phyloP scores from a whole-genome alignment of 2,113 vertebrate species.

The Myrmecobius fasciatus region DNA sequence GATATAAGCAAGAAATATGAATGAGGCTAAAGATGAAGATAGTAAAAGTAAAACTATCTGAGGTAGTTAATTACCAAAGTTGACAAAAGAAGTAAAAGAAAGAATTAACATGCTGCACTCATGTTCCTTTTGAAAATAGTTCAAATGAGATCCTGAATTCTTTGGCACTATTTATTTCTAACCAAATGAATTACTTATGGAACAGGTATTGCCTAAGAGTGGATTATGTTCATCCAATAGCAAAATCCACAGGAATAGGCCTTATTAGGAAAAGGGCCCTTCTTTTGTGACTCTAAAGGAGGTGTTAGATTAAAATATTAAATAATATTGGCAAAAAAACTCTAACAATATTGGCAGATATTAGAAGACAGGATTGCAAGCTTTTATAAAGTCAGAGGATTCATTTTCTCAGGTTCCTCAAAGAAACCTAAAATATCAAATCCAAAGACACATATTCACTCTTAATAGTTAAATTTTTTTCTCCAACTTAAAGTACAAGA shows the following conservation, averaged over 20 bases:
- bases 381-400: not conserved
- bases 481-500: not conserved
- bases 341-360: conserved; percentile 28
- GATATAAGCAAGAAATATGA: conserved; percentile 24
- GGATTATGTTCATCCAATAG: not conserved
- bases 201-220: conserved; percentile 20
- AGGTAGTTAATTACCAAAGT: conserved; percentile 36
- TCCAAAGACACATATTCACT: conserved; percentile 6
- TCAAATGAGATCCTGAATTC: conserved; percentile 2
- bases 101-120: conserved; percentile 8
- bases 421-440: conserved; percentile 30
- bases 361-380: conserved; percentile 21
- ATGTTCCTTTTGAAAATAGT: conserved; percentile 19
- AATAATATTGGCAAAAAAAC: conserved; percentile 26
- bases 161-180: conserved; percentile 15
- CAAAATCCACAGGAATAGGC: conserved; percentile 16
- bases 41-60: conserved; percentile 10
- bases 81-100: not conserved
- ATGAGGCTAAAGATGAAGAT: conserved; percentile 11
- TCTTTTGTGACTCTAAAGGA: conserved; percentile 20
- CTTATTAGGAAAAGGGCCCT: not conserved
- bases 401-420: conserved; percentile 2
- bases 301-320: conserved; percentile 19
- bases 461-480: not conserved
- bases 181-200: not conserved